These are phyloP conservation scores for Sitodiplosis mosellana DNA, from an alignment of 1,140 invertebrate genomes.

Conservation along the genomic window DNA sequence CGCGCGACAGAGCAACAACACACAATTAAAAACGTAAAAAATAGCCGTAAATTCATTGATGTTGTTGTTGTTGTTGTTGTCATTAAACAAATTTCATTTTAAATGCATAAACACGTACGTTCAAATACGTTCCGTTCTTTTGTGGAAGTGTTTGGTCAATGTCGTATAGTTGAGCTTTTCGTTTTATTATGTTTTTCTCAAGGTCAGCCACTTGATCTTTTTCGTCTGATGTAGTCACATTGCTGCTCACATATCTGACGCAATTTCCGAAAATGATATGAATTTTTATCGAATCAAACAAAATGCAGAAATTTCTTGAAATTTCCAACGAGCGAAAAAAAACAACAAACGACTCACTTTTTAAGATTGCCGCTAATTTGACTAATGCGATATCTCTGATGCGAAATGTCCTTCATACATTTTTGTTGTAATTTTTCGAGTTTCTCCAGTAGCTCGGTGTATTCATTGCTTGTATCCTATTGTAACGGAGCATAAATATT, in stretches of 20 bases:
- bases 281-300: background rate
- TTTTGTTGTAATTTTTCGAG: conserved; percentile 65
- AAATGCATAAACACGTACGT: conserved; percentile 18
- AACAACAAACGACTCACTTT: conserved; percentile 31
- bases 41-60: too few species aligned
- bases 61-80: background rate
- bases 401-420: conserved; percentile 71
- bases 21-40: too few species aligned
- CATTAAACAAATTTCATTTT: background rate
- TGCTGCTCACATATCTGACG: conserved; percentile 2
- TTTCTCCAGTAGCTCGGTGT: conserved; percentile 67
- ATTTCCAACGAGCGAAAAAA: background rate
- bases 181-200: conserved; percentile 52
- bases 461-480: conserved; percentile 65
- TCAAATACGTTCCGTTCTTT: conserved; percentile 73
- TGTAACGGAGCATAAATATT: conserved; percentile 22
- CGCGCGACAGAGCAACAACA: background rate
- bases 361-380: conserved; percentile 60
- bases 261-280: conserved; percentile 1
- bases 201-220: conserved; percentile 34
- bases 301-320: background rate
- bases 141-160: conserved; percentile 75
- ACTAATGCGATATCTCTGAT: conserved; percentile 76
- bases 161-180: conserved; percentile 61
- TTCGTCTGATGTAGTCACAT: conserved; percentile 22